Evolutionary conservation across 2,113 vertebrate genomes (phyloP), one percentile per base, ranked within the genome.

Genomic region (Lota lota): DNA sequence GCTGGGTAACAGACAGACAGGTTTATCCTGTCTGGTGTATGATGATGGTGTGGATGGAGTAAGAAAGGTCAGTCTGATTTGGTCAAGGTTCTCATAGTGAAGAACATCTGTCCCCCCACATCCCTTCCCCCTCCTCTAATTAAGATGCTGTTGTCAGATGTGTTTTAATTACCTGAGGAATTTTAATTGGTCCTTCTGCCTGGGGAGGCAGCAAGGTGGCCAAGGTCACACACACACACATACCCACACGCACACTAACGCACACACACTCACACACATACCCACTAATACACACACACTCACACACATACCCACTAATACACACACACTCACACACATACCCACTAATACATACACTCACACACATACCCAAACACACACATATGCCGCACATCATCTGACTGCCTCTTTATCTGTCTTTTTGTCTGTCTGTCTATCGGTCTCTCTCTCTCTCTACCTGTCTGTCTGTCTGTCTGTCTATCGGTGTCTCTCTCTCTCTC

Each of bases 141-240:
- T 28, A 28, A 28, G 28, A 28, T 28, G 2, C 28, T 28, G 87
- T 90, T 85, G 4, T 87, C 85, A 87, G 88, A 87, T 90, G 79
- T 82, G 81, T 80, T 88, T 90, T 92, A 92, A 91, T 91, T 92
- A 91, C 87, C 82, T 83, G 75, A 81, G 79, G 88, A 91, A 88
- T 91, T 91, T 91, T 91, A 92, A 91, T 92, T 91, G 91, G 85
- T 76, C 80, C 78, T 66, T 74, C 79, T 79, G 78, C 78, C 79
- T 77, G 69, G 78, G 86, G 87, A 90, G 88, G 86, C 85, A 77
- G 74, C 65, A 79, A 88, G 88, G 87, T 88, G 90, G 87, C 81
- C 63, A 75, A 90, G 89, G 91, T 90, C 86, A 86, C 77, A 74
- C 70, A 63, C 70, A 61, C 66, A 64, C 66, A 78, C 64, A n/a